Evolutionary conservation across 1,140 invertebrate genomes (phyloP), one percentile per base, ranked within the genome.

Genomic region (Brachionus asplanchnoidis): DNA sequence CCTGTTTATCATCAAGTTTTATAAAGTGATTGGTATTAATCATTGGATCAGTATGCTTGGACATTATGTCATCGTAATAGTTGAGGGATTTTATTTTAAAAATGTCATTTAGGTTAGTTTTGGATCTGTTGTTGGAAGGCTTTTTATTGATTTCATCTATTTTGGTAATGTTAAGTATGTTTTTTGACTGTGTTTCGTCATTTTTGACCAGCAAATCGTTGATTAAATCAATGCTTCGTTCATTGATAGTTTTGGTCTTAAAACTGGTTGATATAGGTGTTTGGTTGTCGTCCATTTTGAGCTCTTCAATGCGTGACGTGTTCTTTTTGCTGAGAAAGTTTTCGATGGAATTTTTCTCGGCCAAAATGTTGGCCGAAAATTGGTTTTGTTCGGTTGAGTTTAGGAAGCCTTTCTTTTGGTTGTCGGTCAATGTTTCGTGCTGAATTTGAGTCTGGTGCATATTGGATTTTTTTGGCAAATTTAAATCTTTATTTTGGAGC

Each of bases 261-360:
- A 50, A 77, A 28, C 73, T 77, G 23, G 73, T 77, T 11, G 73
- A 77, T 20, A 77, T 50, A 23, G 73, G 73, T n/a, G 73, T 77
- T 50, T 77, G 73, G 50, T 77, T 77, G 23, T 77, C 73, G 17
- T 73, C 68, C 26, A 73, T 17, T 73, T 73, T 73, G 3, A 73
- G 36, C 1, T 77, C 73, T 26, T 77, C 73, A 14, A 50, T 28
- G 23, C 73, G 73, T 8, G 73, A 46, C 0, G 42, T 23, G 12
- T 20, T 77, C 20, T 77, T 77, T 77, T 73, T 73, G 4, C 11
- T 5, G n/a, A 73, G n/a, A 20, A n/a, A 73, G n/a, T 73, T 73
- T 8, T 60, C 53, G n/a, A 5, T 60, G n/a, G 53, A 23, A 73
- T 73, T 73, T 42, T 42, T 42, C 5, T 73, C 68, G 2, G 68